Evolutionary conservation across 2,113 vertebrate genomes (phyloP).

Genomic region (Peromyscus polionotus): DNA sequence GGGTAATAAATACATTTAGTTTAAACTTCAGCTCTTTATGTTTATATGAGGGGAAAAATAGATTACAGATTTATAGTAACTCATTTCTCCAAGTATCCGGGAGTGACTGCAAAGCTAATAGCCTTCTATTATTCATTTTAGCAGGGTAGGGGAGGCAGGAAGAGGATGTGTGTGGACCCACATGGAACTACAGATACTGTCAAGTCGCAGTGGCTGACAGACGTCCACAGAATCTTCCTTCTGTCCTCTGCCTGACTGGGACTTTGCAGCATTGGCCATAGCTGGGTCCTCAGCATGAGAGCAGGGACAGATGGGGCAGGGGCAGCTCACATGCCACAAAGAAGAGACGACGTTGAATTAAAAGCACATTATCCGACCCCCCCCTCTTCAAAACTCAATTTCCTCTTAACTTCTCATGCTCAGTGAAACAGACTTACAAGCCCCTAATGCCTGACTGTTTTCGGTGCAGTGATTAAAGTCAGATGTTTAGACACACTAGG

Average conservation of each 20-base stretch:
- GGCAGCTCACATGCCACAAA: not conserved
- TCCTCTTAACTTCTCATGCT: slow-evolving; percentile 54
- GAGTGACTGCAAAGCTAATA: slow-evolving; percentile 56
- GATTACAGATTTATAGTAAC: slow-evolving; percentile 70
- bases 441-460: slow-evolving; percentile 40
- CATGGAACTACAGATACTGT: not conserved
- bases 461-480: slow-evolving; percentile 66
- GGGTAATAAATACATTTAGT: slow-evolving; percentile 74
- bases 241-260: slow-evolving; percentile 38
- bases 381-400: not conserved
- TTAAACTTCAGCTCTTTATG: slow-evolving; percentile 70
- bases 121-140: slow-evolving; percentile 58
- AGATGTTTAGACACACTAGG: slow-evolving; percentile 60
- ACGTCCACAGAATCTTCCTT: slow-evolving; percentile 9
- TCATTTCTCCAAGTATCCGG: slow-evolving; percentile 59
- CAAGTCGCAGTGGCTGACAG: not conserved
- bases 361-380: not conserved
- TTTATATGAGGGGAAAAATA: slow-evolving; percentile 65
- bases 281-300: not conserved
- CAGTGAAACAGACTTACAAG: slow-evolving; percentile 19
- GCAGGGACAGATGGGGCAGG: not conserved
- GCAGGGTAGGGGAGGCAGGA: slow-evolving; percentile 36
- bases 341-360: slow-evolving; percentile 25
- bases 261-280: not conserved
- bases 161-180: slow-evolving; percentile 23